A percentile compares a stretch with the other conserved stretches of the same genome.
phyloP scores from a whole-genome alignment of 2,888 invertebrate genomes.

The Aphidoletes aphidimyza region DNA sequence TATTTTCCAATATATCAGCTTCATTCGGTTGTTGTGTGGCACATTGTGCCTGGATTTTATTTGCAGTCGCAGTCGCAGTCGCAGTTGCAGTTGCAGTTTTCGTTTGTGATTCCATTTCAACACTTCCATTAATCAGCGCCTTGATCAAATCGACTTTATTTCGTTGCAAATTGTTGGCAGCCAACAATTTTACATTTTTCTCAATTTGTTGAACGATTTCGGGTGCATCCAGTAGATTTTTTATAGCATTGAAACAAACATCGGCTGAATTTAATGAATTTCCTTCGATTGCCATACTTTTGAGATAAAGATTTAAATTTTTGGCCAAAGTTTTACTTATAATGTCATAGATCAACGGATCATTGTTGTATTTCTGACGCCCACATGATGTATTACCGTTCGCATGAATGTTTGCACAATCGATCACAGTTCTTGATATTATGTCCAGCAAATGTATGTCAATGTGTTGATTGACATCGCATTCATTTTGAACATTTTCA shows the following conservation, averaged over 20 bases:
- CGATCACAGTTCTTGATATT: constrained; percentile 24
- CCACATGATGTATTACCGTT: background rate
- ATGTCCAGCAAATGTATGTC: background rate
- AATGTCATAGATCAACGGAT: constrained; percentile 56
- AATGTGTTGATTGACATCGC: background rate
- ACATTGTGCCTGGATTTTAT: too few relatives aligned
- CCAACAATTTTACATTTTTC: constrained; percentile 62
- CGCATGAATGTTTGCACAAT: too few relatives aligned
- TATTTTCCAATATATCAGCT: constrained; percentile 72
- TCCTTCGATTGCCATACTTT: constrained; percentile 67
- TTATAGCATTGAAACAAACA: constrained; percentile 58
- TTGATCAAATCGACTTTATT: constrained; percentile 52
- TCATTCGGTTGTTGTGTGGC: too few relatives aligned
- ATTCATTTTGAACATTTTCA: too few relatives aligned
- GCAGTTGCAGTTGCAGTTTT: too few relatives aligned
- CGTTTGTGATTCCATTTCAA: too few relatives aligned
- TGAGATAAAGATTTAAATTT: constrained; percentile 5
- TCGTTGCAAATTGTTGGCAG: background rate
- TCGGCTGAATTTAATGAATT: background rate
- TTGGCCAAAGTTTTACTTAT: constrained; percentile 57
- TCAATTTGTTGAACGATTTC: constrained; percentile 60
- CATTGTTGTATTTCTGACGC: constrained; percentile 49
- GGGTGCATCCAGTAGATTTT: constrained; percentile 73
- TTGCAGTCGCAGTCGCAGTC: background rate
- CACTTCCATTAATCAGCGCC: background rate